Evolutionary conservation across 1,140 invertebrate species (phyloP).

Genomic region (Cardiocondyla obscurior): DNA sequence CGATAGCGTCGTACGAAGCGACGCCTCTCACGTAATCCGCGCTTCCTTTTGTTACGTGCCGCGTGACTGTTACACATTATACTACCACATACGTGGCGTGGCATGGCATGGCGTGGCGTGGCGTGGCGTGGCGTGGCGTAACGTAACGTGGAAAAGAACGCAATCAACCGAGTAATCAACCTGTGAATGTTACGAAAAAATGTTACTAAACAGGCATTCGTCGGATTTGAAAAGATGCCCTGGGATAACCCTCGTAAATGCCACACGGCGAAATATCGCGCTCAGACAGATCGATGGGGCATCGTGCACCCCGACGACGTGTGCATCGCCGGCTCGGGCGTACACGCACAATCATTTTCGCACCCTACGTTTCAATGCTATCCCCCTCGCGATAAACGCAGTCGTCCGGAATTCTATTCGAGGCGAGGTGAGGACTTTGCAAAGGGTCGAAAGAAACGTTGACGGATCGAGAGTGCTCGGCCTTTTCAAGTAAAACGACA

Average conservation of each 20-base stretch:
- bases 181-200: background rate
- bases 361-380: constrained; percentile 9
- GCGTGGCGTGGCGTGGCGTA: background rate
- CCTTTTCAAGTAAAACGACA: too few relatives aligned
- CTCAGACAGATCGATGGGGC: constrained; percentile 9
- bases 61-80: constrained; percentile 24
- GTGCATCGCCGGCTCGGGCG: background rate
- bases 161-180: background rate
- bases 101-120: background rate
- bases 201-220: background rate
- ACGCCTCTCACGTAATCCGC: constrained; percentile 34
- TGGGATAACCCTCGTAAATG: background rate
- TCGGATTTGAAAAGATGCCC: background rate
- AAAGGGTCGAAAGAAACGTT: background rate
- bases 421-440: background rate
- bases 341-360: background rate
- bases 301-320: background rate
- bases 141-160: background rate
- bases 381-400: background rate
- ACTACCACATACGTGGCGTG: background rate
- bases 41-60: constrained; percentile 17
- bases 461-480: background rate
- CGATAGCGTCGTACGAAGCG: constrained; percentile 16
- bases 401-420: background rate
- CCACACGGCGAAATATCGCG: background rate